Evolutionary conservation across 2,113 vertebrate genomes (phyloP).

Genomic region (Alouatta palliata): DNA sequence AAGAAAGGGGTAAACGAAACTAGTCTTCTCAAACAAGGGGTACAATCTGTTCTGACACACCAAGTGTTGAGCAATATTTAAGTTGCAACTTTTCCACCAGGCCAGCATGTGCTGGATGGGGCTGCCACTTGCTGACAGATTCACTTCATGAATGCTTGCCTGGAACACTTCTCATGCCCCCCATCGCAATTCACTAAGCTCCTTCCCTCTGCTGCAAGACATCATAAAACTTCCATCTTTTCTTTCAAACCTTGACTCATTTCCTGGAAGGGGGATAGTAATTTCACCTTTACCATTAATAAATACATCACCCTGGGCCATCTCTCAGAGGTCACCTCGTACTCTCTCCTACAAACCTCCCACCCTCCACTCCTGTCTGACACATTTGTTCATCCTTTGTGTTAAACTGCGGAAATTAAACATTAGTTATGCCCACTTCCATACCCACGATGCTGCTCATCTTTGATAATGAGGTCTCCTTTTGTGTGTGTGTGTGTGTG

Average conservation of each 20-base stretch:
- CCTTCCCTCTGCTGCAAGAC: neutral
- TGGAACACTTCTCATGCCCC: neutral
- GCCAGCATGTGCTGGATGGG: neutral
- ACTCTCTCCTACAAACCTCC: neutral
- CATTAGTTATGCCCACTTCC: neutral
- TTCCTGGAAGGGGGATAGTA: neutral
- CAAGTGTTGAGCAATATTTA: neutral
- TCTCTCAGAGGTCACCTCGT: neutral
- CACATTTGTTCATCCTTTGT: neutral
- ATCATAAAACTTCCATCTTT: neutral
- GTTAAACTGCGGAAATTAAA: neutral
- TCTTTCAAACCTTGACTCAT: constrained; percentile 41
- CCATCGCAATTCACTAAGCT: neutral
- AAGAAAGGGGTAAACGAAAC: neutral
- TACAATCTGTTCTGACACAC: neutral
- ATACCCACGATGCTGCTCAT: neutral
- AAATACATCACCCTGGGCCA: neutral
- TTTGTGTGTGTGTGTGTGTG: too few relatives aligned
- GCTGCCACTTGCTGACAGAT: neutral
- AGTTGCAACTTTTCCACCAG: neutral
- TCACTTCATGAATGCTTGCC: neutral
- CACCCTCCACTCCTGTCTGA: neutral
- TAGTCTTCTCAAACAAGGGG: neutral
- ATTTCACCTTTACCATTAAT: neutral
- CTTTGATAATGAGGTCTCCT: neutral